A percentile compares a stretch with the other conserved stretches of the same genome.
These are phyloP conservation scores for Stegostoma tigrinum DNA, from an alignment of 2,113 vertebrate species.

Conservation along the genomic window DNA sequence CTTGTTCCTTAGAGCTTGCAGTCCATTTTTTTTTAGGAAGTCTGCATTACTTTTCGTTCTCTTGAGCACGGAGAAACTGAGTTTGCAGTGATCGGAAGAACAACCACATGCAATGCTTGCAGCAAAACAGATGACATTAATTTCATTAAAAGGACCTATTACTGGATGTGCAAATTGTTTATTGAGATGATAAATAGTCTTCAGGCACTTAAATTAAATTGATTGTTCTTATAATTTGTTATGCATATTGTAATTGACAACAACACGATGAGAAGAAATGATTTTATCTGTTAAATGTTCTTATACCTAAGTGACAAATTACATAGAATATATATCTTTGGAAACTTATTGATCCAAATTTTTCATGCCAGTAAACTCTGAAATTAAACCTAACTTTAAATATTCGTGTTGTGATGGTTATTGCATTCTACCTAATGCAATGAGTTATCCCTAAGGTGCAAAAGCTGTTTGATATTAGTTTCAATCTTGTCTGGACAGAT, in stretches of 20 bases:
- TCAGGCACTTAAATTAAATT: constrained; percentile 27
- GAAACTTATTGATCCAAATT: not conserved
- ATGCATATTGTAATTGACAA: constrained; percentile 5
- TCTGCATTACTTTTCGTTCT: not conserved
- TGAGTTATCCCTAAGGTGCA: too few species aligned
- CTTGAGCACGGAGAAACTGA: not conserved
- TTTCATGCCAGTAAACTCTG: not conserved
- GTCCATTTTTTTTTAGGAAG: not conserved
- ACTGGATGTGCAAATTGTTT: constrained; percentile 15
- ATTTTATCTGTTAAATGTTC: not conserved
- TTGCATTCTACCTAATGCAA: not conserved
- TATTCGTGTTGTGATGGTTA: not conserved
- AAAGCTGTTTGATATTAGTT: too few species aligned
- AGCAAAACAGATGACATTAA: constrained; percentile 15
- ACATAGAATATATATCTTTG: not conserved
- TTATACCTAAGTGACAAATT: not conserved
- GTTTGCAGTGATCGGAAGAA: constrained; percentile 1
- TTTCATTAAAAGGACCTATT: not conserved
- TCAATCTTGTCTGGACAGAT: constrained; percentile 7
- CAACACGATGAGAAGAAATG: not conserved
- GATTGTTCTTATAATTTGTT: too few species aligned
- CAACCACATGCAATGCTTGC: constrained; percentile 17
- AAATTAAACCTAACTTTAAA: constrained; percentile 7
- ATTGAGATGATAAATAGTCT: constrained; percentile 12
- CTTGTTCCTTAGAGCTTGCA: not conserved